Base-by-base conservation (phyloP, 2,888 invertebrate species). In the Nymphalis c-album region DNA sequence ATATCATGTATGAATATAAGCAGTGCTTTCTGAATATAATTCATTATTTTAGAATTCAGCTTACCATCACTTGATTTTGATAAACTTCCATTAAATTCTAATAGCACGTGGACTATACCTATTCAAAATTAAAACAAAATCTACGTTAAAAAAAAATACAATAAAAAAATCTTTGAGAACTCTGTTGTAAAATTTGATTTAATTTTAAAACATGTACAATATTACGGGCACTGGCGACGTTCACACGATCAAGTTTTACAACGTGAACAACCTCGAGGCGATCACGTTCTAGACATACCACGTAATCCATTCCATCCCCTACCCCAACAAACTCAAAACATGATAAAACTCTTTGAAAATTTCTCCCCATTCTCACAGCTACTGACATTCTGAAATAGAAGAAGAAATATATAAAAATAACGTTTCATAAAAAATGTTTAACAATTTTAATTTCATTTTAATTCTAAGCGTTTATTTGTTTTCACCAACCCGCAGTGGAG, bases 141-240 rank as follows among this genome's bases (percentile, higher is more conserved):
- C n/a, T n/a, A 18, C 16, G 4, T 10, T 20, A 68, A 78, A n/a
- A 55, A 7, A n/a, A 2, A 17, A 7, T 55, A 55, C 17, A 55
- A 80, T 76, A 67, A 84, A 82, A 84, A 78, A 70, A 71, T 75
- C 82, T 77, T 80, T 78, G 78, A 77, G 80, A 86, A 85, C 84
- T 85, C 81, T 84, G 85, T 84, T 84, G 84, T 78, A 83, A 78
- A 81, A 78, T 69, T 65, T 71, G 73, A 77, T 84, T 80, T 84
- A 84, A 62, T 72, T 71, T 80, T 71, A 67, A 73, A 69, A 71
- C 50, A 51, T 69, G 55, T 51, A 63, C 55, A 40, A 40, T 40
- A 71, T 67, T 70, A 74, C 61, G 61, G 72, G 67, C 71, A 72
- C 72, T 7, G 31, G 63, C 53, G 51, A 64, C 63, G 48, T 16